Evolutionary conservation across 2,797 vertebrate genomes (phyloP).

Genomic region (Enoplosus armatus): DNA sequence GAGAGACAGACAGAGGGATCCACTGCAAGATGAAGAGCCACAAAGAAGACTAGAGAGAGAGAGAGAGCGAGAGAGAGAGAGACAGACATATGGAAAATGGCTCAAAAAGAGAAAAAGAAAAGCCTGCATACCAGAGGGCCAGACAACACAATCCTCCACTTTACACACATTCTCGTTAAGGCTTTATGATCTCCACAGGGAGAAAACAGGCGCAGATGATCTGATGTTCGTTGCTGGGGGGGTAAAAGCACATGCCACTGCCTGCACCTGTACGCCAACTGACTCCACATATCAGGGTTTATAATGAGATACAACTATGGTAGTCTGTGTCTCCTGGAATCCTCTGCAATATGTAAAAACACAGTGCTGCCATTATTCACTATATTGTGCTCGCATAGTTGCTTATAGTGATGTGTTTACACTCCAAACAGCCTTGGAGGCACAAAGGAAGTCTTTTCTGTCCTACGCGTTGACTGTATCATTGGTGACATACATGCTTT

Average conservation of each 20-base stretch:
- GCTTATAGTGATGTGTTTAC: conserved; percentile 29
- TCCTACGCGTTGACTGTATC: neutral
- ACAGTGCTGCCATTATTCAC: conserved; percentile 15
- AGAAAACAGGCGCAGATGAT: conserved; percentile 57
- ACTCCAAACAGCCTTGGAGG: conserved; percentile 34
- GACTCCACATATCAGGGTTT: conserved; percentile 35
- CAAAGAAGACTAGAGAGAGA: conserved; percentile 9
- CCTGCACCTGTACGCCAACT: conserved; percentile 73
- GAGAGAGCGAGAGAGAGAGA: conserved; percentile 32
- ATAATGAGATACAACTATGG: conserved; percentile 32
- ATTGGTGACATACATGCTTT: neutral
- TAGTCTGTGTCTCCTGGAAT: conserved; percentile 13
- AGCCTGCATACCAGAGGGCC: conserved; percentile 69
- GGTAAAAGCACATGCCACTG: conserved; percentile 67
- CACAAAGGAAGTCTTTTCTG: conserved; percentile 29
- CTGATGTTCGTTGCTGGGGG: conserved; percentile 55
- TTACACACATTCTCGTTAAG: conserved; percentile 60
- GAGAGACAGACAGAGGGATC: conserved; percentile 9
- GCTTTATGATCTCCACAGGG: conserved; percentile 57
- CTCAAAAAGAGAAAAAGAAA: conserved; percentile 31
- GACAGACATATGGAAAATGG: conserved; percentile 29
- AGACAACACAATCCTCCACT: conserved; percentile 60
- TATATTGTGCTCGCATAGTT: neutral
- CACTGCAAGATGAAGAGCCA: conserved; percentile 16
- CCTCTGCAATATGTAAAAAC: conserved; percentile 2